phyloP scores from a whole-genome alignment of 1,140 invertebrate species.

The Leptopilina boulardi region DNA sequence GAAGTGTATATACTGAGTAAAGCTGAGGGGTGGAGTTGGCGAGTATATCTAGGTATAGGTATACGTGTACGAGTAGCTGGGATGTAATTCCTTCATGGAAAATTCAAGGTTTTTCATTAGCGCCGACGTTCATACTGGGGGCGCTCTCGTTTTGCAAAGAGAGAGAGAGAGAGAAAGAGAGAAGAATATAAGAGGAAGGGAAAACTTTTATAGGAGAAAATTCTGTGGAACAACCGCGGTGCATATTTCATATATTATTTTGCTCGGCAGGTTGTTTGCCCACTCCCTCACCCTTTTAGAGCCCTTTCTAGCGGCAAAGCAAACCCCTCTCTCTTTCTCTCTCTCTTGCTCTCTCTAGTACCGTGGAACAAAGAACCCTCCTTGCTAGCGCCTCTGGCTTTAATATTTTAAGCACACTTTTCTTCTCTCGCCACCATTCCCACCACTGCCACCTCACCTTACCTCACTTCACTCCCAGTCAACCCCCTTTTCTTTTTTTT shows the following conservation, averaged over 20 bases:
- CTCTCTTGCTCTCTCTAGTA: slow-evolving; percentile 45
- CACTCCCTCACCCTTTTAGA: slow-evolving; percentile 51
- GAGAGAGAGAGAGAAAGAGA: slow-evolving; percentile 42
- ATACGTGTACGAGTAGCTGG: slow-evolving; percentile 42
- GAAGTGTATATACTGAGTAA: slow-evolving; percentile 28
- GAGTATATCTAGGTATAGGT: neutral
- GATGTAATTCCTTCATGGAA: slow-evolving; percentile 73
- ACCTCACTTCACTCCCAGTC: slow-evolving; percentile 16
- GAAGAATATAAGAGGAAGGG: slow-evolving; percentile 43
- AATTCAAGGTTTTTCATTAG: slow-evolving; percentile 76
- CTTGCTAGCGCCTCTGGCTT: slow-evolving; percentile 70
- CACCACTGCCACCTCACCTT: slow-evolving; percentile 13
- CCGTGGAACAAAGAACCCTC: slow-evolving; percentile 71
- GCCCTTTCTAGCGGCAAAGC: slow-evolving; percentile 45
- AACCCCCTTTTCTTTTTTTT: slow-evolving; percentile 33
- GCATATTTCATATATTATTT: slow-evolving; percentile 77
- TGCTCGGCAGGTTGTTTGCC: slow-evolving; percentile 72
- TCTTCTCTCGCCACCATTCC: slow-evolving; percentile 60
- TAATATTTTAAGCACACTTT: slow-evolving; percentile 77
- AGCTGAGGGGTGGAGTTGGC: neutral
- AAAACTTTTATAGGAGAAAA: slow-evolving; percentile 65
- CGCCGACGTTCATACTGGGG: slow-evolving; percentile 51
- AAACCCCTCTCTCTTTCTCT: slow-evolving; percentile 24
- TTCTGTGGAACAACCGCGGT: slow-evolving; percentile 65
- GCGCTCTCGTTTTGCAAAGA: slow-evolving; percentile 38